A percentile compares a stretch with the other conserved stretches of the same genome.
phyloP scores from a whole-genome alignment of 1,140 invertebrate species.

The Drosophila burlai region DNA sequence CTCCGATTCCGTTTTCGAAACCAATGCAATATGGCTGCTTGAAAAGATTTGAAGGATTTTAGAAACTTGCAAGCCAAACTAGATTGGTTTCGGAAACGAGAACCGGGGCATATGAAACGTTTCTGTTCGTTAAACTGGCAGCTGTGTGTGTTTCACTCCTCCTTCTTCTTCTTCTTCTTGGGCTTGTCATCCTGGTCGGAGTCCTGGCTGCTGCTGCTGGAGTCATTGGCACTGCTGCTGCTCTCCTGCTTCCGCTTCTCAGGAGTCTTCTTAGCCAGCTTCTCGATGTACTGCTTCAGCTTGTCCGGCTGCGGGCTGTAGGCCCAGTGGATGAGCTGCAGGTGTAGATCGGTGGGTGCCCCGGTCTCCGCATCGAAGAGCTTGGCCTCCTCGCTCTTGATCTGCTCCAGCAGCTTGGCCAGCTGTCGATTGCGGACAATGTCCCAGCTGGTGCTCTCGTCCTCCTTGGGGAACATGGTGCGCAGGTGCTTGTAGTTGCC shows the following conservation, averaged over 20 bases:
- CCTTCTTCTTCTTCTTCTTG: constrained; percentile 70
- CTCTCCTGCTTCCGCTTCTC: constrained; percentile 73
- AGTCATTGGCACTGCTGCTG: constrained; percentile 54
- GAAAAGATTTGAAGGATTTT: neutral
- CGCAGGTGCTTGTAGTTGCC: constrained; percentile 89
- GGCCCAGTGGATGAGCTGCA: constrained; percentile 88
- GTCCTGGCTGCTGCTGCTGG: constrained; percentile 40
- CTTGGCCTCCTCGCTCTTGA: constrained; percentile 85
- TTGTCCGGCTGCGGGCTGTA: constrained; percentile 87
- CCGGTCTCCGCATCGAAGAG: constrained; percentile 87
- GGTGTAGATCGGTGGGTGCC: constrained; percentile 87
- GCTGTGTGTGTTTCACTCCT: constrained; percentile 27
- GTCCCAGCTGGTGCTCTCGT: constrained; percentile 87
- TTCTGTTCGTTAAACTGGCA: constrained; percentile 71
- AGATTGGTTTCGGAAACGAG: constrained; percentile 6
- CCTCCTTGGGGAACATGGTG: constrained; percentile 86
- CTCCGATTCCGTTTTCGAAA: constrained; percentile 9
- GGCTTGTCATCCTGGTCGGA: constrained; percentile 60
- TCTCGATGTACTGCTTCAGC: constrained; percentile 83
- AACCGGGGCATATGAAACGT: constrained; percentile 48
- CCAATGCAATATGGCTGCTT: neutral
- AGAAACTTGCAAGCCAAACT: constrained; percentile 5
- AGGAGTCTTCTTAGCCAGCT: constrained; percentile 61
- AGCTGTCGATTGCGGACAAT: constrained; percentile 88
- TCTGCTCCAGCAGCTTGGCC: constrained; percentile 86